These are phyloP conservation scores for Eristalinus sepulchralis DNA, from an alignment of 2,888 invertebrate genomes.

Conservation along the genomic window DNA sequence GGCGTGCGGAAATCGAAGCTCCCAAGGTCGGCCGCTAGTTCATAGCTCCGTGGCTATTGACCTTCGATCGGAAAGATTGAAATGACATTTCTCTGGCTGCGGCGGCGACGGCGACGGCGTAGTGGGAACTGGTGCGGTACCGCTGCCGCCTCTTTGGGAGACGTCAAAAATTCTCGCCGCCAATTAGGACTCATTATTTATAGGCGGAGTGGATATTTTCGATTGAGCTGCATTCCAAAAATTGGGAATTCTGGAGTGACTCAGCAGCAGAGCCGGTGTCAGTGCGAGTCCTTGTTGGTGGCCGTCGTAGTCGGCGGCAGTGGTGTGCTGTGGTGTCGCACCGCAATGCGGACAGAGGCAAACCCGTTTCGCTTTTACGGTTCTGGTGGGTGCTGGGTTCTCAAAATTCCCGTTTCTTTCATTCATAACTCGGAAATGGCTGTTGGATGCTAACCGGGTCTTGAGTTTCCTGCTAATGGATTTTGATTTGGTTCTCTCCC, in stretches of 20 bases:
- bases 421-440: slow-evolving; percentile 63
- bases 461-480: background rate
- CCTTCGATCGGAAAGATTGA: slow-evolving; percentile 34
- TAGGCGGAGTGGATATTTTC: background rate
- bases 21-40: slow-evolving; percentile 26
- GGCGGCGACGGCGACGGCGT: too few species aligned
- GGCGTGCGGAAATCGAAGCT: slow-evolving; percentile 31
- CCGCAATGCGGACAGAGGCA: background rate
- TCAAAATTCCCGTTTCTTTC: slow-evolving; percentile 24
- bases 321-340: background rate
- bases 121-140: slow-evolving; percentile 32
- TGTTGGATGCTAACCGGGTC: slow-evolving; percentile 5
- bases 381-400: slow-evolving; percentile 10
- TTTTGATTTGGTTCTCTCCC: background rate
- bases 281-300: slow-evolving; percentile 18
- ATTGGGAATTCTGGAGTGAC: slow-evolving; percentile 30
- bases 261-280: slow-evolving; percentile 13
- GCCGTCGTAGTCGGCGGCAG: background rate
- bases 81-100: slow-evolving; percentile 23
- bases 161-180: slow-evolving; percentile 4
- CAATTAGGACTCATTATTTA: slow-evolving; percentile 29
- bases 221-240: slow-evolving; percentile 39
- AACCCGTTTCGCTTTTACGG: slow-evolving; percentile 29
- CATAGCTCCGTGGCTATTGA: slow-evolving; percentile 38
- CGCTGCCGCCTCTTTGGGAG: background rate